phyloP scores from a whole-genome alignment of 1,140 invertebrate species.

The Brachionus sp. region DNA sequence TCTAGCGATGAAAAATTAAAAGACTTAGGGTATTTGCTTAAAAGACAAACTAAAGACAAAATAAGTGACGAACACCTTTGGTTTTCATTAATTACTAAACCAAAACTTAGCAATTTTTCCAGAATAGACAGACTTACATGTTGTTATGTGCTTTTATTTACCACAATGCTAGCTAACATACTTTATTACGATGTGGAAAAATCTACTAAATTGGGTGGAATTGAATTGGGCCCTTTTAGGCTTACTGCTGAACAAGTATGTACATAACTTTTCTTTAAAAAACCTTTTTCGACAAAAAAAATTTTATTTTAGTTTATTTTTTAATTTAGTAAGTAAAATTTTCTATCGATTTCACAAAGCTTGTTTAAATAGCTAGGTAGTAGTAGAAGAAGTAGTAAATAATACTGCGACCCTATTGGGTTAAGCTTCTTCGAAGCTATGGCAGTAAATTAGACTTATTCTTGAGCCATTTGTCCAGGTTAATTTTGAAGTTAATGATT shows the following conservation, averaged over 20 bases:
- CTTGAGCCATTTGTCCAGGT: too few relatives aligned
- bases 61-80: slow-evolving; percentile 64
- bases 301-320: too few relatives aligned
- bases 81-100: slow-evolving; percentile 64
- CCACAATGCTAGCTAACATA: slow-evolving; percentile 61
- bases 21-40: slow-evolving; percentile 62
- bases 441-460: too few relatives aligned
- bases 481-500: too few relatives aligned
- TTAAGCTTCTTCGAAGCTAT: too few relatives aligned
- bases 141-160: slow-evolving; percentile 62
- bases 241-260: slow-evolving; percentile 50
- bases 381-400: too few relatives aligned
- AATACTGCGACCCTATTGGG: too few relatives aligned
- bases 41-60: slow-evolving; percentile 59
- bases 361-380: too few relatives aligned
- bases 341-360: too few relatives aligned
- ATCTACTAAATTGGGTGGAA: slow-evolving; percentile 48
- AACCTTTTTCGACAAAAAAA: not conserved
- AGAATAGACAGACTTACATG: slow-evolving; percentile 62
- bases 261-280: not conserved
- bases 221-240: slow-evolving; percentile 51
- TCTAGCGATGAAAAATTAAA: slow-evolving; percentile 60
- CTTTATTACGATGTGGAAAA: slow-evolving; percentile 59
- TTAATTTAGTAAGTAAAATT: too few relatives aligned
- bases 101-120: slow-evolving; percentile 62